Base-by-base conservation (phyloP, 2,888 invertebrate species). In the Craniophora ligustri region DNA sequence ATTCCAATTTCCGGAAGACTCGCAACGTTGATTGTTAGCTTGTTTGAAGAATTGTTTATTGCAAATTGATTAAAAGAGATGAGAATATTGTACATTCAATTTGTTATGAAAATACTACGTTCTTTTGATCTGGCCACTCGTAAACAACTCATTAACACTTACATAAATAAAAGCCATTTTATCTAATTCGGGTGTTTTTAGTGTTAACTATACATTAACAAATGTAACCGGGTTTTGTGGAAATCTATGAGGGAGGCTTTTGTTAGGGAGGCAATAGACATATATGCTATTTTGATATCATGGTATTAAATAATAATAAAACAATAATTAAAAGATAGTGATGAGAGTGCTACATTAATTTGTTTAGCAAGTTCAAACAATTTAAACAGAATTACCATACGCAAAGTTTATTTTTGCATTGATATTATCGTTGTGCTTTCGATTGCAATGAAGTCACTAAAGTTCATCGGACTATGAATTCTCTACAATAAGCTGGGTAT, bases 401-500 rank as follows among this genome's bases (percentile, higher is more conserved):
- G n/a, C n/a, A n/a, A n/a, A n/a, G n/a, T n/a, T n/a, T n/a, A n/a
- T n/a, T n/a, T n/a, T n/a, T n/a, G n/a, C n/a, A n/a, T 19, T 19
- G 19, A 23, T 0, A 23, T 23, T 0, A 23, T n/a, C n/a, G 30
- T 19, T 46, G 36, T 59, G 7, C 46, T 60, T 47, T 42, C 6
- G 34, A 15, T 48, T 56, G 49, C 58, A 62, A 36, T 26, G 11
- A 8, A 36, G 41, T 34, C 64, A 38, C 13, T 3, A 1, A 34
- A 34, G 45, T 38, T 45, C 23, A 41, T 50, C 5, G 38, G 30
- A 13, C 30, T 23, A 30, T 19, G 41, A 57, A 41, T 38, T 42
- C 30, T 38, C 23, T 42, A 41, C 64, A 62, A 50, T 64, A 50
- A 41, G 45, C 45, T 41, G 30, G 45, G 19, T 38, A 62, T 62